phyloP scores from a whole-genome alignment of 2,888 invertebrate genomes.

The Idaea biselata region DNA sequence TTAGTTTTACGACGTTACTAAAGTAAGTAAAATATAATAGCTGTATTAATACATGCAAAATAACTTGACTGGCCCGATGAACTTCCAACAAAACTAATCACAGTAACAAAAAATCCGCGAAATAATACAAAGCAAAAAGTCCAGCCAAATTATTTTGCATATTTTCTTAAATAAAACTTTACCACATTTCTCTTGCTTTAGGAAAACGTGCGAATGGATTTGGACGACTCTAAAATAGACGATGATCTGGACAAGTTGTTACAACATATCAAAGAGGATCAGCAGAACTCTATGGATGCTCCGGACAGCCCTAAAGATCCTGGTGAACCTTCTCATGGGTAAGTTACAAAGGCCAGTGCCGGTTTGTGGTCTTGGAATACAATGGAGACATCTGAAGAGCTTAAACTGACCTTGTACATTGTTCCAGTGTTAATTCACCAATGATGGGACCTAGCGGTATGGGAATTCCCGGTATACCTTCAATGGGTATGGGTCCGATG shows the following conservation, averaged over 20 bases:
- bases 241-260: slow-evolving; percentile 94
- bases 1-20: background rate
- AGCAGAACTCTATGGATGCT: slow-evolving; percentile 94
- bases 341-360: background rate
- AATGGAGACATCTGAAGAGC: background rate
- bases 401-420: slow-evolving; percentile 7
- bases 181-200: slow-evolving; percentile 32
- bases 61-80: background rate
- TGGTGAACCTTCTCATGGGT: slow-evolving; percentile 81
- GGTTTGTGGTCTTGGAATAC: background rate
- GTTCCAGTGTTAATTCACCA: slow-evolving; percentile 68
- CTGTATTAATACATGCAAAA: background rate
- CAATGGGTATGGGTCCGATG: slow-evolving; percentile 76
- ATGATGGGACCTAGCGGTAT: slow-evolving; percentile 75
- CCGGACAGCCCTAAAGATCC: slow-evolving; percentile 94
- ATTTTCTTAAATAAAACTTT: background rate
- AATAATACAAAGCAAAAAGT: background rate
- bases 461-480: slow-evolving; percentile 69
- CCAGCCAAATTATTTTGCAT: background rate
- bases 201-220: slow-evolving; percentile 87
- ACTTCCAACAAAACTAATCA: background rate
- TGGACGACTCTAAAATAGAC: slow-evolving; percentile 94
- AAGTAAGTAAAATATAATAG: background rate
- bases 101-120: background rate
- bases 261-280: slow-evolving; percentile 96